These are phyloP conservation scores for Gallirallus australis DNA, from an alignment of 2,797 vertebrate genomes.

Conservation along the genomic window DNA sequence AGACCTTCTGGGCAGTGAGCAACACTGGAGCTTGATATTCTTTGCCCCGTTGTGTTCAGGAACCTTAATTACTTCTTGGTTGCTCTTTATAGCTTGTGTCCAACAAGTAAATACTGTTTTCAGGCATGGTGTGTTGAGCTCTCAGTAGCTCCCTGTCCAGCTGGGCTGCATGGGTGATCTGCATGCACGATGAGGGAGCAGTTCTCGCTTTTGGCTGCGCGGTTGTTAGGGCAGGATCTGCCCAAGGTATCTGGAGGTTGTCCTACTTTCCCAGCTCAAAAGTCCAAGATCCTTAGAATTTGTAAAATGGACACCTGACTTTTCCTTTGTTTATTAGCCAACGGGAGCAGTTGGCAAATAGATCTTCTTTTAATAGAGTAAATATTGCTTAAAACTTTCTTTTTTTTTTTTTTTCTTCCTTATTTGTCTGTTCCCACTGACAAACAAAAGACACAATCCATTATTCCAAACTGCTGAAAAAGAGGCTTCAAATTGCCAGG, in stretches of 20 bases:
- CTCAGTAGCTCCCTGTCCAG: constrained; percentile 49
- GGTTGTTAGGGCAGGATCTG: constrained; percentile 31
- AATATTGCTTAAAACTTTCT: constrained; percentile 29
- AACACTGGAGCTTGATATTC: background rate
- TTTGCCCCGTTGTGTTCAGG: background rate
- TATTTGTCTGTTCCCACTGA: constrained; percentile 35
- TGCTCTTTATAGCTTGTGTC: constrained; percentile 5
- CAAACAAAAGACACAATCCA: constrained; percentile 51
- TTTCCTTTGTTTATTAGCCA: constrained; percentile 31
- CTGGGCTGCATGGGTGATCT: constrained; percentile 29
- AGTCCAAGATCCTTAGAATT: background rate
- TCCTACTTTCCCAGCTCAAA: constrained; percentile 48
- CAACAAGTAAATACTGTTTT: constrained; percentile 33
- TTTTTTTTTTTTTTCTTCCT: background rate
- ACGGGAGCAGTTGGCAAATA: constrained; percentile 2
- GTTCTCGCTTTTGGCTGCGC: background rate
- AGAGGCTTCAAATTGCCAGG: constrained; percentile 59
- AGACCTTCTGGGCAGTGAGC: background rate
- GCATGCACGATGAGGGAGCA: constrained; percentile 48
- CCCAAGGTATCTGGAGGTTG: constrained; percentile 26
- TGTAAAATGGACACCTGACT: background rate
- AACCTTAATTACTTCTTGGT: constrained; percentile 35
- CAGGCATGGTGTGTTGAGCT: constrained; percentile 24
- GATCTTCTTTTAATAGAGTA: constrained; percentile 14
- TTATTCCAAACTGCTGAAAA: constrained; percentile 58